Evolutionary conservation across 92 coral and sea anemone species (phyloP), one percentile per base, ranked within the genome.

Genomic region (Hydrozoanthus gracilis): DNA sequence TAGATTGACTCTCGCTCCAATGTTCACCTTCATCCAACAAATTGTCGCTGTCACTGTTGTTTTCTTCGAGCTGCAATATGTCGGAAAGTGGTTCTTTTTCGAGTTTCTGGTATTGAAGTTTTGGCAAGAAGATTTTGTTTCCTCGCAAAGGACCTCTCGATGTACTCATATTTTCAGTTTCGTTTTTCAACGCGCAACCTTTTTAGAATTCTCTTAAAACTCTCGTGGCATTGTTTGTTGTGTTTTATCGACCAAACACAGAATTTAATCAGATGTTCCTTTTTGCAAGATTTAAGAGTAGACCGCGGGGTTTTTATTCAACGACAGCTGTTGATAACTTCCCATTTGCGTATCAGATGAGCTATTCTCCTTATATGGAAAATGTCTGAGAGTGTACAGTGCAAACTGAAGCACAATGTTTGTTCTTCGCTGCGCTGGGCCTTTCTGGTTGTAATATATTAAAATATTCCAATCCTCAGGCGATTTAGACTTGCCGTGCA

Each of bases 51-150:
- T 82, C 71, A n/a, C 48, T 87, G 71, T 60, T 87, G 66, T 79
- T 87, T 51, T 80, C 73, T 46, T 88, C 88, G 85, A 86, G 87
- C 55, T 50, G 69, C 61, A 69, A 49, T 9, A 80, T 62, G 60
- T 69, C 55, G 10, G 75, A 86, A 46, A 83, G 73, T 20, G 77
- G 80, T 15, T 84, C 51, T 54, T 54, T 77, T 17, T 67, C 86
- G 12, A 94, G 64, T 77, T 84, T 94, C 50, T 88, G 83, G 82
- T 90, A 94, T 76, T 92, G 93, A 54, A 94, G 78, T 90, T 92
- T 94, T 52, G 98, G 98, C 17, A 94, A 84, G 70, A 94, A 90
- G 13, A 92, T 83, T 84, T 90, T 92, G 84, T 87, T 91, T 74
- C 98, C 90, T 58, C 90, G 45, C 35, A 77, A 44, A 17, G 73